A percentile compares a stretch with the other conserved stretches of the same genome.
Conservation (phyloP, 2,797 vertebrate species). For the Eulemur albifrons region DNA sequence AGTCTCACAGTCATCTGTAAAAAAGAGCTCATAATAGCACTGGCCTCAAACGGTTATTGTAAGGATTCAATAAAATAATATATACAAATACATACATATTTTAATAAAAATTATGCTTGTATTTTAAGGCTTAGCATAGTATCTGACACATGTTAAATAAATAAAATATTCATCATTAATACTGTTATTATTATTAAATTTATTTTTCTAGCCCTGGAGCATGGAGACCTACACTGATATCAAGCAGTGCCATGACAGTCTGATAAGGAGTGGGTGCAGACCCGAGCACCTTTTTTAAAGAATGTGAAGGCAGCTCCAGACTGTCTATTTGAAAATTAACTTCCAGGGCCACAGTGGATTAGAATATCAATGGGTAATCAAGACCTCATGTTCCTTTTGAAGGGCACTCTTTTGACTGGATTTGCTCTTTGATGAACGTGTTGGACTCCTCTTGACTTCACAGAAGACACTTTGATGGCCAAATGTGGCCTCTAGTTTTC, state of each 20-base stretch:
- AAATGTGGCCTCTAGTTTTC: neutral
- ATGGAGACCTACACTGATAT: neutral
- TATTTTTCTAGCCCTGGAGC: neutral
- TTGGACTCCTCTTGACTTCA: neutral
- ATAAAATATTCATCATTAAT: neutral
- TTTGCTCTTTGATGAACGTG: neutral
- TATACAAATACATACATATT: neutral
- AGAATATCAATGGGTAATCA: neutral
- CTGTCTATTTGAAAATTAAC: neutral
- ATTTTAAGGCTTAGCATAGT: neutral
- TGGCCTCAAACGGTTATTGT: neutral
- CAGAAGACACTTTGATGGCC: neutral
- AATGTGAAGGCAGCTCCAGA: neutral
- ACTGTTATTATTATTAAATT: neutral
- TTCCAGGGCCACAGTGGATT: neutral
- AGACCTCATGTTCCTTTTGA: neutral
- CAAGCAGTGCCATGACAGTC: neutral
- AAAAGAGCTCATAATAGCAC: neutral
- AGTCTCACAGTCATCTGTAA: neutral
- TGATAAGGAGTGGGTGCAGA: neutral
- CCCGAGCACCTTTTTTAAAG: neutral
- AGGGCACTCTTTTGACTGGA: neutral
- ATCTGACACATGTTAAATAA: neutral
- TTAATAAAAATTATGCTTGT: neutral
- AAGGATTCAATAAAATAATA: neutral